Base-by-base conservation (phyloP, 2,888 invertebrate genomes). In the Meteorus colon region DNA sequence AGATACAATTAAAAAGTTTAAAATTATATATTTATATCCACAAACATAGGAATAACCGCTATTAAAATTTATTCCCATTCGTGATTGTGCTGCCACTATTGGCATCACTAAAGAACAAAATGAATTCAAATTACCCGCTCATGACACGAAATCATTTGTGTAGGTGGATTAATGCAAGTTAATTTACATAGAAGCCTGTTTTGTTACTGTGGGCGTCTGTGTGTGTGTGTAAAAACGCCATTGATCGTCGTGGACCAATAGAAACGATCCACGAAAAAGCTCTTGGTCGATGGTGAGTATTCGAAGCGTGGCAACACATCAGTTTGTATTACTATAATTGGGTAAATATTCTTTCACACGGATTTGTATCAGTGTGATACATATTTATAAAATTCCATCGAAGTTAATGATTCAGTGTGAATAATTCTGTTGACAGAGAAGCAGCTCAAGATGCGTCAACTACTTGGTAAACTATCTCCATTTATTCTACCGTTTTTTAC, bases 211-310 rank as follows among this genome's bases (percentile, higher is more conserved):
- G 14, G 29, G 34, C 10, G 59, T n/a, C 34, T 19, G 8, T 41
- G 4, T 10, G 41, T 41, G 41, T 41, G 41, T 41, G 41, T 63
- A 41, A 31, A 63, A 55, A 55, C 55, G 51, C 29, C 31, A 75
- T 75, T 66, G 48, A 37, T 51, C 37, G 60, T 80, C 84, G 84
- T 82, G 85, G 83, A 86, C 89, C 87, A 89, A 89, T 89, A 79
- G 79, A 75, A 77, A 82, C 68, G 79, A 79, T 87, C 87, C 89
- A 89, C 89, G 89, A 89, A 84, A 83, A 84, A 79, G 74, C 71
- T 75, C 41, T 14, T 63, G 24, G 24, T 45, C n/a, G 65, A n/a
- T n/a, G 16, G 34, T 5, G 29, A 14, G 27, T 31, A 29, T 63
- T 8, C 29, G 16, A 14, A 71, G 59, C 59, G 71, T 60, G 59